phyloP scores from a whole-genome alignment of 2,888 invertebrate genomes.

The Andrena fulva region DNA sequence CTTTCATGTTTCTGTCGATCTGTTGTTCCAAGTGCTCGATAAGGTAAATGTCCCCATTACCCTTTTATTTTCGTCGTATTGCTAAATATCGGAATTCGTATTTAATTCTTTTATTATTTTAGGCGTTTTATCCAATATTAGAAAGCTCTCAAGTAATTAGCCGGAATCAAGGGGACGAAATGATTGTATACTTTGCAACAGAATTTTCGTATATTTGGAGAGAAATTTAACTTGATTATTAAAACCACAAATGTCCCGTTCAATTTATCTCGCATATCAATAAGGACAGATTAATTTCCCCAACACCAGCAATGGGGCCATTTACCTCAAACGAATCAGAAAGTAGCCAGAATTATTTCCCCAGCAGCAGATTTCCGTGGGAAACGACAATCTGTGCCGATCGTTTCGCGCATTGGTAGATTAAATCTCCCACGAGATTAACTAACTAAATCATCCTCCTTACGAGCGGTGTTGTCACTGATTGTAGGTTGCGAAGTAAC shows the following conservation, averaged over 20 bases:
- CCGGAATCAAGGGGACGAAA: too few relatives aligned
- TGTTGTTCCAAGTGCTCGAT: constrained; percentile 1
- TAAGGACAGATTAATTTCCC: neutral
- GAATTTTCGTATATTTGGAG: too few relatives aligned
- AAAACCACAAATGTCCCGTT: too few relatives aligned
- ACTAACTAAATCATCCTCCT: constrained; percentile 17
- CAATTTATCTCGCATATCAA: too few relatives aligned
- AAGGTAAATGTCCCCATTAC: neutral
- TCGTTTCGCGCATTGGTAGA: constrained; percentile 50
- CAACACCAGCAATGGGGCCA: neutral
- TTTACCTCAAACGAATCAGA: neutral
- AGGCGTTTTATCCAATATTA: too few relatives aligned
- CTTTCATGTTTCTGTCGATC: constrained; percentile 14
- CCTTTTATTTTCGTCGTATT: neutral
- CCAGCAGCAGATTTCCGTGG: constrained; percentile 15
- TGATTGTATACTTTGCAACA: too few relatives aligned
- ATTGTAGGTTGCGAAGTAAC: constrained; percentile 31
- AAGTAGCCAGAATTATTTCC: constrained; percentile 16
- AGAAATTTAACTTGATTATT: too few relatives aligned
- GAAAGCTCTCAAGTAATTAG: too few relatives aligned
- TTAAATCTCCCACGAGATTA: constrained; percentile 48
- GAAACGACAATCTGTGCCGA: constrained; percentile 22
- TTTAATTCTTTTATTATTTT: too few relatives aligned
- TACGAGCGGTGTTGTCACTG: constrained; percentile 34
- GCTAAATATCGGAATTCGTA: too few relatives aligned